These are phyloP conservation scores for Sterna hirundo DNA, from an alignment of 2,113 vertebrate genomes.

Conservation along the genomic window DNA sequence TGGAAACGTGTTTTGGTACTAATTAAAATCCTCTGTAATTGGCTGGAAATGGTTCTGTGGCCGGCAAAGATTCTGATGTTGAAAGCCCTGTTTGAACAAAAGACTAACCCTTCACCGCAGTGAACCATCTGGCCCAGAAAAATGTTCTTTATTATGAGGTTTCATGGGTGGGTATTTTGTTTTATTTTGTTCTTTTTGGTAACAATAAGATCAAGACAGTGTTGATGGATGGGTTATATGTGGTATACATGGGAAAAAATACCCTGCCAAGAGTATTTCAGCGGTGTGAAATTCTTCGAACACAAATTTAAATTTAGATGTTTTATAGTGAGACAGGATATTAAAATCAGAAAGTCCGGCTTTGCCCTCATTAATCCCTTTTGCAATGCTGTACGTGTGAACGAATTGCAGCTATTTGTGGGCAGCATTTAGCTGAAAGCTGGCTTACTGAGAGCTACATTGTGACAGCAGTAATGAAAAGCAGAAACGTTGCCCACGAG, in stretches of 20 bases:
- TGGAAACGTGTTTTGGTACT: background rate
- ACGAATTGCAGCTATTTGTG: background rate
- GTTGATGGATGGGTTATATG: background rate
- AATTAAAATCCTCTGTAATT: background rate
- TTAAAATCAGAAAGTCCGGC: background rate
- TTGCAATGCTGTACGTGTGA: background rate
- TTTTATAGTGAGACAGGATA: background rate
- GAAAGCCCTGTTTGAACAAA: background rate
- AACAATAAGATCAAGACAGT: background rate
- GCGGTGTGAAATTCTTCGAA: background rate
- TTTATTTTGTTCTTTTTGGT: background rate
- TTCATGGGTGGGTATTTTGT: background rate
- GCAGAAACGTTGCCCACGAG: background rate
- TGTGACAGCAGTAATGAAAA: background rate
- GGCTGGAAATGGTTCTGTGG: background rate
- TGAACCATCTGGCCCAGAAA: background rate
- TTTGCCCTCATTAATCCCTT: background rate
- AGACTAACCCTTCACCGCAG: background rate
- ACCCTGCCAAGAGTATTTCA: background rate
- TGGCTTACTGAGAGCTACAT: background rate
- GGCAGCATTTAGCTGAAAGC: background rate
- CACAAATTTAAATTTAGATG: background rate
- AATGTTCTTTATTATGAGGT: background rate
- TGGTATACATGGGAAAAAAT: background rate
- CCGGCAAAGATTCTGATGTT: rapidly evolving